Conservation (phyloP, 2,888 invertebrate species). For the Lissonota sp. region DNA sequence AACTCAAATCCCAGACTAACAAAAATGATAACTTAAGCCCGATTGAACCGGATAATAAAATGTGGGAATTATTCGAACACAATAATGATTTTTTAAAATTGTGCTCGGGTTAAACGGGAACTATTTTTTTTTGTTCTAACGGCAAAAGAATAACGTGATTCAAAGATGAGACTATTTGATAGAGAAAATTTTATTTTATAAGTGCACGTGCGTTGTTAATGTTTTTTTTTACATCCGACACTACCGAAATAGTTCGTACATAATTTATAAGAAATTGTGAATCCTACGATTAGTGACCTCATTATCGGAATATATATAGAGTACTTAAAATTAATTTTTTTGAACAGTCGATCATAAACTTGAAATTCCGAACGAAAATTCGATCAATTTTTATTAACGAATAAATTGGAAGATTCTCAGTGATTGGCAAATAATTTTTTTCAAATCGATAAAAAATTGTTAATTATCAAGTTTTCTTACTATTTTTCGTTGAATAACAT, state of each 20-base stretch:
- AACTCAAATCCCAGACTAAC: no score
- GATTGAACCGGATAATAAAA: no score
- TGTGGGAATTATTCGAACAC: no score
- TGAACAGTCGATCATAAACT: slow-evolving; percentile 9
- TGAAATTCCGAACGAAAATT: no score
- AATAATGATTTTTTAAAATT: background rate
- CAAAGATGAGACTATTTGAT: slow-evolving; percentile 39
- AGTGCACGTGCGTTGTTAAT: slow-evolving; percentile 47
- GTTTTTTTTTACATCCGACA: slow-evolving; percentile 55
- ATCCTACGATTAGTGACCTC: slow-evolving; percentile 37
- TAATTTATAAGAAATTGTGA: slow-evolving; percentile 27
- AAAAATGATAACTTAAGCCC: no score
- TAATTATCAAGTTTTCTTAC: background rate
- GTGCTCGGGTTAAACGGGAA: background rate
- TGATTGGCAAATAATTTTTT: no score
- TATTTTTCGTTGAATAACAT: slow-evolving; percentile 5
- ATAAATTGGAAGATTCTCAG: no score
- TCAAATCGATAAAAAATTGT: no score
- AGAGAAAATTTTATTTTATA: slow-evolving; percentile 59
- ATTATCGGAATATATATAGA: slow-evolving; percentile 22
- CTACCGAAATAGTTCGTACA: slow-evolving; percentile 51
- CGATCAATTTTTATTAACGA: no score
- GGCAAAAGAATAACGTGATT: slow-evolving; percentile 30
- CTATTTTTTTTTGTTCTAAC: slow-evolving; percentile 5
- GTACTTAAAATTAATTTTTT: slow-evolving; percentile 47